Evolutionary conservation across 2,113 vertebrate species (phyloP).

Genomic region (Leptobrachium ailaonicum): DNA sequence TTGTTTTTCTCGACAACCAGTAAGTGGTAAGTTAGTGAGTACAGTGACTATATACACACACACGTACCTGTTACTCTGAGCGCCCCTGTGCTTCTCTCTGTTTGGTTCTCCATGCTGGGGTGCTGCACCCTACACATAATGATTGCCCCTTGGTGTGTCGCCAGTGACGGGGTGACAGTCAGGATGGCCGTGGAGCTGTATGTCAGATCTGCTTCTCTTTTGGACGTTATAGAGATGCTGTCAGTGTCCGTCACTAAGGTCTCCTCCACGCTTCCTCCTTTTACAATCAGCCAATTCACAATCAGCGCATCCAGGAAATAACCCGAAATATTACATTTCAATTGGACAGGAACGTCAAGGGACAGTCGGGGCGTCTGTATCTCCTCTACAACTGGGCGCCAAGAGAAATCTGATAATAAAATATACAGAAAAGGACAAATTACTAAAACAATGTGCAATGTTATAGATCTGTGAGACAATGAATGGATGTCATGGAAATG

Average conservation of each 20-base stretch:
- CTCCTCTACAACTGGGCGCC: not conserved
- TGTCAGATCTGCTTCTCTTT: not conserved
- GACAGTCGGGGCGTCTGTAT: not conserved
- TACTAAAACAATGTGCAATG: too few species aligned
- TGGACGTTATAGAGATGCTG: not conserved
- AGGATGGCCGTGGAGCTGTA: slow-evolving; percentile 19
- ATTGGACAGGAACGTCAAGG: not conserved
- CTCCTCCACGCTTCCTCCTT: not conserved
- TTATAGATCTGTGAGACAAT: too few species aligned
- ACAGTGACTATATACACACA: too few species aligned
- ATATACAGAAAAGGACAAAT: not conserved
- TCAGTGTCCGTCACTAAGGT: not conserved
- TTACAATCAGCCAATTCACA: slow-evolving; percentile 11
- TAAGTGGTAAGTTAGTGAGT: too few species aligned
- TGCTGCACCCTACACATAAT: slow-evolving; percentile 17
- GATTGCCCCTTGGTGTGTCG: slow-evolving; percentile 12
- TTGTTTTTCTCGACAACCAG: too few species aligned
- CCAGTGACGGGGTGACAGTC: not conserved
- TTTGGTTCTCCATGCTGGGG: slow-evolving; percentile 4
- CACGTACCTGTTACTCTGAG: not conserved
- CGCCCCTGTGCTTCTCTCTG: slow-evolving; percentile 1
- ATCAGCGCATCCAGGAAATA: slow-evolving; percentile 29
- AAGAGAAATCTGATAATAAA: not conserved
- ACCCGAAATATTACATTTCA: slow-evolving; percentile 13
- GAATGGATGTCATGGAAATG: too few species aligned